phyloP scores from a whole-genome alignment of 2,888 invertebrate genomes.

The Melitaea athalia region DNA sequence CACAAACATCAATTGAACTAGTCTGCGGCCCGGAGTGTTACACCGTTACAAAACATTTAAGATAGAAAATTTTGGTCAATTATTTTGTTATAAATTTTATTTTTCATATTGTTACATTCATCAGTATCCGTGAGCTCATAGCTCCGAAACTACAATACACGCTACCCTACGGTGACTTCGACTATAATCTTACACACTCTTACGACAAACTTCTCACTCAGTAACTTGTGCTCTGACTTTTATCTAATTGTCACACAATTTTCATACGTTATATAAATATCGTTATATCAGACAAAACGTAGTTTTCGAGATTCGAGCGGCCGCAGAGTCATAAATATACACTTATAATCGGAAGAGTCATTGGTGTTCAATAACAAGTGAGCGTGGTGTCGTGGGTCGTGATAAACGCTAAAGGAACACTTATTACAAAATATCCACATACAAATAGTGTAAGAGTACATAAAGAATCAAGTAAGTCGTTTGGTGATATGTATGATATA shows the following conservation, averaged over 20 bases:
- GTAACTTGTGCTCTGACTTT: neutral
- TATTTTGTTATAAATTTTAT: slow-evolving; percentile 8
- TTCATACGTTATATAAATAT: slow-evolving; percentile 12
- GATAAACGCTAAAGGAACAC: slow-evolving; percentile 23
- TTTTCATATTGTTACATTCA: slow-evolving; percentile 7
- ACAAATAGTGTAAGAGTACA: slow-evolving; percentile 31
- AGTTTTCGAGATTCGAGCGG: slow-evolving; percentile 1
- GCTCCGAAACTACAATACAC: neutral
- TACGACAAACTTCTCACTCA: neutral
- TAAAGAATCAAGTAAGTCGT: slow-evolving; percentile 29
- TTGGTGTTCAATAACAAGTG: slow-evolving; percentile 44
- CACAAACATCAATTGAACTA: slow-evolving; percentile 5
- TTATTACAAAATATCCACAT: slow-evolving; percentile 6
- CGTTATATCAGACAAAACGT: neutral
- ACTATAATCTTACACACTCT: neutral
- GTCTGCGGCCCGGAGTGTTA: slow-evolving; percentile 17
- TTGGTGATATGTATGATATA: slow-evolving; percentile 46
- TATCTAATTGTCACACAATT: slow-evolving; percentile 18
- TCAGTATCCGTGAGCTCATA: slow-evolving; percentile 1
- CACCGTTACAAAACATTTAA: slow-evolving; percentile 8
- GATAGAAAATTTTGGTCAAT: slow-evolving; percentile 21
- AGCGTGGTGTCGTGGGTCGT: slow-evolving; percentile 16
- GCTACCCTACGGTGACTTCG: neutral
- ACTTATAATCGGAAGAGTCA: slow-evolving; percentile 25
- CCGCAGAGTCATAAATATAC: slow-evolving; percentile 12